Evolutionary conservation across 2,797 vertebrate genomes (phyloP).

Genomic region (Myotis vivesi): DNA sequence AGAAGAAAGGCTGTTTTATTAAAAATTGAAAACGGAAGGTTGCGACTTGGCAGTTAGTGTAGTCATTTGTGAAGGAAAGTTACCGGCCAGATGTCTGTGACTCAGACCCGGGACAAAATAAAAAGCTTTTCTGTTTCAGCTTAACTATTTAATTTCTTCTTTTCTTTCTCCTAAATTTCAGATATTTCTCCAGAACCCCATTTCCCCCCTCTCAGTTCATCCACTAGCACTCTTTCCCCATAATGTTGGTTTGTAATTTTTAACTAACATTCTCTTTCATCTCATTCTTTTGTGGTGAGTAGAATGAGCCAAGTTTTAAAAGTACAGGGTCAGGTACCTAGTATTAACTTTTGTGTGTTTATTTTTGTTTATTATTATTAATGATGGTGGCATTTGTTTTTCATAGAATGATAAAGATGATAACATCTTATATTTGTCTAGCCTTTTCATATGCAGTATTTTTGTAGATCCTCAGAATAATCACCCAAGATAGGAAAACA

Average conservation of each 20-base stretch:
- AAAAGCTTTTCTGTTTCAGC: not conserved
- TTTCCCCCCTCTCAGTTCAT: not conserved
- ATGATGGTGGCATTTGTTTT: not conserved
- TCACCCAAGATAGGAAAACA: not conserved
- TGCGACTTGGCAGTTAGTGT: not conserved
- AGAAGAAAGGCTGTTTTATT: constrained; percentile 60
- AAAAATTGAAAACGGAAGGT: constrained; percentile 34
- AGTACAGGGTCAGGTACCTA: not conserved
- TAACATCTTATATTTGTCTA: not conserved
- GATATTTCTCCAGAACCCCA: not conserved
- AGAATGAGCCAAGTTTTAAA: not conserved
- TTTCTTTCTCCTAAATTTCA: not conserved
- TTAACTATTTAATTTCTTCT: not conserved
- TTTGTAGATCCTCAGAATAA: not conserved
- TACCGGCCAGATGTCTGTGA: constrained; percentile 38
- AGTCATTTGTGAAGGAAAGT: constrained; percentile 38
- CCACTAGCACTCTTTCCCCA: not conserved
- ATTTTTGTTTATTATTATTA: constrained; percentile 12
- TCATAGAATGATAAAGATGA: not conserved
- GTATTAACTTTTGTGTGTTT: not conserved
- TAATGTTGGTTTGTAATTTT: not conserved
- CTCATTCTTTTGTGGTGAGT: not conserved
- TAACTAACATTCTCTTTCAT: not conserved
- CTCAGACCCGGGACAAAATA: constrained; percentile 16
- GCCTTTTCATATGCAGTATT: not conserved